These are phyloP conservation scores for Aphelenchoides besseyi DNA, from an alignment of 1,140 invertebrate species.

Conservation along the genomic window DNA sequence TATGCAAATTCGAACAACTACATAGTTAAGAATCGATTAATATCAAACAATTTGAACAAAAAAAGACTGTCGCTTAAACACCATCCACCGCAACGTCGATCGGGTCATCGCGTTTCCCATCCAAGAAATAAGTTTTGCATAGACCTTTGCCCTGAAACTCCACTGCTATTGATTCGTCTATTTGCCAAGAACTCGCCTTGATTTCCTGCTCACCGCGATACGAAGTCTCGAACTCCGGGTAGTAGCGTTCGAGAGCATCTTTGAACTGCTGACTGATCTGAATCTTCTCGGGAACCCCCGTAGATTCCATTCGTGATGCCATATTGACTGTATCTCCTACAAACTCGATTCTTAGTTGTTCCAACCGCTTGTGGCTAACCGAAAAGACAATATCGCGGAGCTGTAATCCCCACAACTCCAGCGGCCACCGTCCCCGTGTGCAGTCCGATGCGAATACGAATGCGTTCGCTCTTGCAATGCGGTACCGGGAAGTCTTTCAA, in stretches of 20 bases:
- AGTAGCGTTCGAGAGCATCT: constrained; percentile 36
- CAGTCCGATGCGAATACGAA: constrained; percentile 73
- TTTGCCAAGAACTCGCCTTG: constrained; percentile 35
- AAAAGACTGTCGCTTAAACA: too few relatives aligned
- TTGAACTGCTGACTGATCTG: constrained; percentile 52
- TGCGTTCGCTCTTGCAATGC: constrained; percentile 44
- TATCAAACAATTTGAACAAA: too few relatives aligned
- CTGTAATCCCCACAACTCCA: constrained; percentile 39
- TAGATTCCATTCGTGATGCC: constrained; percentile 78
- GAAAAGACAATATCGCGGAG: constrained; percentile 20
- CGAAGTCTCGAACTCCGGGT: constrained; percentile 42
- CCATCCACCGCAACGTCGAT: too few relatives aligned
- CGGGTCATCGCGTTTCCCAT: constrained; percentile 13
- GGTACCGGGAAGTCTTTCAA: constrained; percentile 52
- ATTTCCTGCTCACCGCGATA: constrained; percentile 44
- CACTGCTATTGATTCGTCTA: background rate
- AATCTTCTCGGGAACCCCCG: constrained; percentile 69
- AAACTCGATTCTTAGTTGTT: constrained; percentile 62
- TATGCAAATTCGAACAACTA: too few relatives aligned
- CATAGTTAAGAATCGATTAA: too few relatives aligned
- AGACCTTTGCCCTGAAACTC: constrained; percentile 23
- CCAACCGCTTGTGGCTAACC: constrained; percentile 65
- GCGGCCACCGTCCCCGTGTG: constrained; percentile 62
- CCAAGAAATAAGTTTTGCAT: constrained; percentile 22
- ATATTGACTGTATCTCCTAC: constrained; percentile 84